Conservation (phyloP, 2,888 invertebrate genomes). For the Cosmia pyralina region DNA sequence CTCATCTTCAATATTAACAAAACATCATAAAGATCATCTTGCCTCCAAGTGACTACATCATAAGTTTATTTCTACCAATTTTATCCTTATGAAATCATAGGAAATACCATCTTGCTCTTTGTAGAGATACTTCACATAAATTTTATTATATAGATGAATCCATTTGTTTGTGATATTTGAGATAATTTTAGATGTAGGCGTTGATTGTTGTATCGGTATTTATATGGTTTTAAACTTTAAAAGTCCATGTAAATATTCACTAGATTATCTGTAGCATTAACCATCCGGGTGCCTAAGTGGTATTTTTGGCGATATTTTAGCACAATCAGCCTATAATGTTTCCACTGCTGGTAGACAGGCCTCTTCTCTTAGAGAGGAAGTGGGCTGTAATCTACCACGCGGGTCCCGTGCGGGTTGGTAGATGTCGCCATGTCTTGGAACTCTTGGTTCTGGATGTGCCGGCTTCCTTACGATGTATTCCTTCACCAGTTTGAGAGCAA, state of each 20-base stretch:
- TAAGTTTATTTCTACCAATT: conserved; percentile 11
- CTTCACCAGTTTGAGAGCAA: too few species aligned
- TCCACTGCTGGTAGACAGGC: background rate
- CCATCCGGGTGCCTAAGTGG: background rate
- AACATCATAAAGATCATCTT: conserved; percentile 1
- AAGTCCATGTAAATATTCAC: background rate
- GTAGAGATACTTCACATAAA: conserved; percentile 5
- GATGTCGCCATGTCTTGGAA: background rate
- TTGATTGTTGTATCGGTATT: background rate
- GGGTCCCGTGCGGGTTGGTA: background rate
- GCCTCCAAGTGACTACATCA: conserved; percentile 17
- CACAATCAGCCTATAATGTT: background rate
- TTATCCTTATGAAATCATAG: conserved; percentile 58
- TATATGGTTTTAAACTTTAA: too few species aligned
- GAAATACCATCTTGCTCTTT: conserved; percentile 28
- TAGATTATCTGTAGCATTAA: background rate
- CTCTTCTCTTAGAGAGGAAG: background rate
- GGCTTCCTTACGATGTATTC: too few species aligned
- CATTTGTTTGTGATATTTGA: background rate
- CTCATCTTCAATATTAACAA: background rate
- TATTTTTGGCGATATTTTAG: background rate
- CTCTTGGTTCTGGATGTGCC: too few species aligned
- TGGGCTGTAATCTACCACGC: background rate
- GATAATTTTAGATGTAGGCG: background rate
- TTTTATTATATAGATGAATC: conserved; percentile 3